These are phyloP conservation scores for Plotosus lineatus DNA, from an alignment of 2,113 vertebrate genomes.

Conservation along the genomic window DNA sequence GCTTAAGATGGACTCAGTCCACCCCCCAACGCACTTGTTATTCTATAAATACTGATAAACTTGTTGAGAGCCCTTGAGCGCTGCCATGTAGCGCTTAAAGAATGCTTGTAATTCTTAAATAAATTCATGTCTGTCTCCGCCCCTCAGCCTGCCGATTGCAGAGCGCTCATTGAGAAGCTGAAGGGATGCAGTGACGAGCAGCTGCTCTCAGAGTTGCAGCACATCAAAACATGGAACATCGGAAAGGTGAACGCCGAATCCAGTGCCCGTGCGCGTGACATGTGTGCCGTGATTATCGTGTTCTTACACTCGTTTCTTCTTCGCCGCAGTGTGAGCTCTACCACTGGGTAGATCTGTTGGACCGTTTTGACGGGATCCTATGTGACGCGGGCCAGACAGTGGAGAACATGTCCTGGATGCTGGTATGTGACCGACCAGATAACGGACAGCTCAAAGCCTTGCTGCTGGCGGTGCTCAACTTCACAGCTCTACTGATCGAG, in stretches of 20 bases:
- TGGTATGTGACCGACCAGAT: constrained; percentile 90
- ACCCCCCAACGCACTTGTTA: background rate
- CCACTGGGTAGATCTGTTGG: constrained; percentile 96
- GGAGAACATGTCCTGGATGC: constrained; percentile 94
- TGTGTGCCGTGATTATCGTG: too few species aligned
- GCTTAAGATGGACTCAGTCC: background rate
- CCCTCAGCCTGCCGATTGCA: constrained; percentile 88
- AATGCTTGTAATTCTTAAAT: background rate
- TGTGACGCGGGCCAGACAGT: constrained; percentile 92
- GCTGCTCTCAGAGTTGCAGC: constrained; percentile 87
- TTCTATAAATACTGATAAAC: background rate
- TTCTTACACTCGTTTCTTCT: background rate
- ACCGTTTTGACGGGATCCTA: constrained; percentile 93
- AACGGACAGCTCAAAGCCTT: constrained; percentile 89
- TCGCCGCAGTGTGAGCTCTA: constrained; percentile 88
- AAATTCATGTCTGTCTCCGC: background rate
- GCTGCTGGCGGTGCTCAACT: constrained; percentile 91
- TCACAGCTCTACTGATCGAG: constrained; percentile 94
- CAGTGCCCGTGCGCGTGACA: background rate
- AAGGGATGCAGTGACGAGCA: constrained; percentile 91
- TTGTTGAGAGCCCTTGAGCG: background rate
- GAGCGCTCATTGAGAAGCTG: constrained; percentile 92
- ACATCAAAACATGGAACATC: constrained; percentile 98
- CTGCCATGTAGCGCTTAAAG: background rate
- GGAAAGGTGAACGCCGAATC: constrained; percentile 78